Conservation (phyloP, 2,113 vertebrate genomes). For the Geococcyx californianus region DNA sequence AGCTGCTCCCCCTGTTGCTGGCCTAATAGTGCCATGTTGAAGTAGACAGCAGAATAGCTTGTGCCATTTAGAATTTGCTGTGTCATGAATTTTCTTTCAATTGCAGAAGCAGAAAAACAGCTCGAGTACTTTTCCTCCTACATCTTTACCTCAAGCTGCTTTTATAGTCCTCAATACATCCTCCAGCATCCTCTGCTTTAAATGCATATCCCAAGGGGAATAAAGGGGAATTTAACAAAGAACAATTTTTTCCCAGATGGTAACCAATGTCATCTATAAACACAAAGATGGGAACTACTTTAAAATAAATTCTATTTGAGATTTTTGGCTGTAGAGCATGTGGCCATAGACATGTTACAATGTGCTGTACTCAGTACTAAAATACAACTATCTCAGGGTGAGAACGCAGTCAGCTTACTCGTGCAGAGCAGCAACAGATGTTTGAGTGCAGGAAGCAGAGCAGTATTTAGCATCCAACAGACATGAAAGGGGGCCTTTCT, state of each 20-base stretch:
- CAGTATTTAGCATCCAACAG: not conserved
- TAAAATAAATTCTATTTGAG: not conserved
- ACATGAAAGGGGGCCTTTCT: conserved; percentile 18
- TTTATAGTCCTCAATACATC: conserved; percentile 44
- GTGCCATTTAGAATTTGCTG: conserved; percentile 55
- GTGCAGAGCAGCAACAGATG: not conserved
- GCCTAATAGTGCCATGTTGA: conserved; percentile 54
- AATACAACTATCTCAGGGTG: not conserved
- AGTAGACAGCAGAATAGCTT: conserved; percentile 57
- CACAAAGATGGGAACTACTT: not conserved
- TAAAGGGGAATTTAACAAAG: conserved; percentile 39
- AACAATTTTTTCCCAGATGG: conserved; percentile 24
- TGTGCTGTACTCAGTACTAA: not conserved
- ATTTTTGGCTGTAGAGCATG: not conserved
- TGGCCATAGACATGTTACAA: not conserved
- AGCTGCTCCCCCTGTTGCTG: conserved; percentile 60
- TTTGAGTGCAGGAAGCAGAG: not conserved
- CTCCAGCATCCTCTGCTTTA: conserved; percentile 46
- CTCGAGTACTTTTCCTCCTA: conserved; percentile 68
- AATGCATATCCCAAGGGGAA: conserved; percentile 34
- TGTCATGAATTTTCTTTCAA: conserved; percentile 65
- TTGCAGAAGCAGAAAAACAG: conserved; percentile 66
- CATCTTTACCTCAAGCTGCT: conserved; percentile 63
- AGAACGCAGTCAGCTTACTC: not conserved
- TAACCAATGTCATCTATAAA: conserved; percentile 16